Evolutionary conservation across 2,888 invertebrate species (phyloP).

Genomic region (Pseudanteris insignis): DNA sequence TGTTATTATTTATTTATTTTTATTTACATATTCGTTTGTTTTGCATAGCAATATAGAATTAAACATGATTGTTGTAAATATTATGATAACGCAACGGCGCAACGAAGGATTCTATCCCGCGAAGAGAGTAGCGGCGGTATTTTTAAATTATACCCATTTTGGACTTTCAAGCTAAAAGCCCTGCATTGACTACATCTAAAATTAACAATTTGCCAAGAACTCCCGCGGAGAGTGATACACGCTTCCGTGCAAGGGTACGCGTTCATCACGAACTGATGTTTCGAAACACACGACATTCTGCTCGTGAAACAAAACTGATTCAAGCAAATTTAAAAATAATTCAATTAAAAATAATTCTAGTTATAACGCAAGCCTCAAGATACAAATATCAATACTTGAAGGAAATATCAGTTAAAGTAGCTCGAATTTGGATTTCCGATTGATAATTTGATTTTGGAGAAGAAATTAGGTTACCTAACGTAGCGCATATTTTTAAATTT

Average conservation of each 20-base stretch:
- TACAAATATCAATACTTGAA: too few species aligned
- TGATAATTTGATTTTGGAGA: too few species aligned
- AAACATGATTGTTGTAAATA: too few species aligned
- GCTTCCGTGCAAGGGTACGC: slow-evolving; percentile 36
- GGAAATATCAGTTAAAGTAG: neutral
- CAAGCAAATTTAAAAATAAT: slow-evolving; percentile 21
- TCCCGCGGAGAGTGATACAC: slow-evolving; percentile 28
- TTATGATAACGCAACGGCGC: too few species aligned
- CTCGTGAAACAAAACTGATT: slow-evolving; percentile 22
- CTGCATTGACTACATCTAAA: slow-evolving; percentile 28
- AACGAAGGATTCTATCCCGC: too few species aligned
- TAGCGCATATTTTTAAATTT: too few species aligned
- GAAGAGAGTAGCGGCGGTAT: slow-evolving; percentile 10
- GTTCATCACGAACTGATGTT: slow-evolving; percentile 14
- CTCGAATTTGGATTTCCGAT: too few species aligned
- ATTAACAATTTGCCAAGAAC: slow-evolving; percentile 28
- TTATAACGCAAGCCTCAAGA: neutral
- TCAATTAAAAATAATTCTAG: slow-evolving; percentile 13
- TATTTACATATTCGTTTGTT: too few species aligned
- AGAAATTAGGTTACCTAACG: too few species aligned
- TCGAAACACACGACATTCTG: slow-evolving; percentile 20
- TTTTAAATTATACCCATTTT: slow-evolving; percentile 33
- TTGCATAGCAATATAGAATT: too few species aligned
- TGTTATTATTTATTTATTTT: too few species aligned
- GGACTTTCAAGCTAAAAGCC: slow-evolving; percentile 12